Conservation (phyloP, 2,888 invertebrate genomes). For the Rhamphomyia laevipes region DNA sequence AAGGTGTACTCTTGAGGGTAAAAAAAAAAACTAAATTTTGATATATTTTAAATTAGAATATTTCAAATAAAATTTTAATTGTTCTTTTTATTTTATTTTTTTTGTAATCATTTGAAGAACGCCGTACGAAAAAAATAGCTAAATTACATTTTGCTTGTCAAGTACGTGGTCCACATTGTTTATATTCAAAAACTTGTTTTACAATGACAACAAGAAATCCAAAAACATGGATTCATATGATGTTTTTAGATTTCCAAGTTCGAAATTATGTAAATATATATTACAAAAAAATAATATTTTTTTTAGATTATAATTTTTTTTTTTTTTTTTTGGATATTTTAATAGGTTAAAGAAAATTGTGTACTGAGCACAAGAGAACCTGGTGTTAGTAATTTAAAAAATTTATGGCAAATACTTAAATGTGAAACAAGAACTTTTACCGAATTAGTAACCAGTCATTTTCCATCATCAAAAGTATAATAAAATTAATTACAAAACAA, state of each 20-base stretch:
- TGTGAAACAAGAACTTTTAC: constrained; percentile 81
- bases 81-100: constrained; percentile 10
- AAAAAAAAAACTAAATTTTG: constrained; percentile 20
- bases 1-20: constrained; percentile 87
- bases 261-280: constrained; percentile 31
- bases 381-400: constrained; percentile 71
- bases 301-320: too few species aligned
- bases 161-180: constrained; percentile 69
- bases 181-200: constrained; percentile 70
- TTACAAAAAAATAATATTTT: too few species aligned
- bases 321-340: constrained; percentile 2
- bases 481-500: not conserved
- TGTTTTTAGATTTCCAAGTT: constrained; percentile 85
- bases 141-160: constrained; percentile 85
- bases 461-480: constrained; percentile 71
- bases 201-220: constrained; percentile 70
- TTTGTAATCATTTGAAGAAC: constrained; percentile 41
- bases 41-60: too few species aligned
- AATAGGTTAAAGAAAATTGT: constrained; percentile 61
- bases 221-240: constrained; percentile 87
- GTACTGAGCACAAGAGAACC: constrained; percentile 72
- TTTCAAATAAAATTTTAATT: not conserved
- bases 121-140: constrained; percentile 74
- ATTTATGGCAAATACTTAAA: constrained; percentile 91
- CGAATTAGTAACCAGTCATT: constrained; percentile 86